Base-by-base conservation (phyloP, 2,888 invertebrate genomes). In the Drosophila kuntzei region DNA sequence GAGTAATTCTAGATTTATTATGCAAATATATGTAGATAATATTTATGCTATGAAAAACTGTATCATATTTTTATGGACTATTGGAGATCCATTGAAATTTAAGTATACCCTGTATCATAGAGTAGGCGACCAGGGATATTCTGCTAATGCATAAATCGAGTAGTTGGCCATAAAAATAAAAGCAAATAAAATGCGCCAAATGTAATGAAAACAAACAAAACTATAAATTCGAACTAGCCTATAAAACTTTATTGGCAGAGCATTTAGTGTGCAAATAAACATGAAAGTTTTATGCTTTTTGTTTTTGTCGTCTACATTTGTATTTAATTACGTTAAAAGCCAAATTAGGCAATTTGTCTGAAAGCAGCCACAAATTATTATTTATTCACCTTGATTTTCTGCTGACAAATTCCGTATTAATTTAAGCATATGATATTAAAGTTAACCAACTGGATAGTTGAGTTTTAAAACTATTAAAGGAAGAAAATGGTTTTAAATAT, bases 131-230 rank as follows among this genome's bases (percentile, higher is more conserved):
- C 29, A 37, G 44, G 60, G 29, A 25, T 20, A 49, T 67, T 57
- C 44, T 5, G 46, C 25, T 50, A 51, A 79, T 61, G 61, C 44
- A 74, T 63, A 75, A 75, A 53, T 60, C 49, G 41, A 53, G 36
- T 34, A 25, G n/a, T 9, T 14, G n/a, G 53, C 44, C 50, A 73
- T 78, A 67, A 73, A 69, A 73, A 59, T 37, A 60, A 59, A 54
- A 58, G 41, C 66, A 68, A 62, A 80, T 84, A 82, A 82, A 87
- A 78, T 67, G 50, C 67, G 51, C 51, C 60, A 71, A 77, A 68
- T 51, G 62, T 88, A 85, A 89, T 86, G 89, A 83, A 86, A 86
- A 86, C 85, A 86, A 86, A 86, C 85, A 86, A 76, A 89, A 87
- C 90, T 72, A 86, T 86, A 89, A 89, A 85, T 89, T 82, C 63